Conservation (phyloP, 2,797 vertebrate genomes). For the Dryobates pubescens region DNA sequence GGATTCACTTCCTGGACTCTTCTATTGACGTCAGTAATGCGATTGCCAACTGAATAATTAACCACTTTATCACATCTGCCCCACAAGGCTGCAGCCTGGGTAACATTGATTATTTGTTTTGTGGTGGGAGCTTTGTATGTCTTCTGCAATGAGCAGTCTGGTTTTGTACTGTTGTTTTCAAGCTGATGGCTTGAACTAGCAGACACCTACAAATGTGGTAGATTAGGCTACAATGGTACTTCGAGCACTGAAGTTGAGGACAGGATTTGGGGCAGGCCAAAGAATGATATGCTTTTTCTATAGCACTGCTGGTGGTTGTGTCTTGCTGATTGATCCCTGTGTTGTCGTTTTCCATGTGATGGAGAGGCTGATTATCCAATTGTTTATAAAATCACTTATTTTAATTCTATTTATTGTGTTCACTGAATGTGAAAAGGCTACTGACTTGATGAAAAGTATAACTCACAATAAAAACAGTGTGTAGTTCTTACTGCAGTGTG, state of each 20-base stretch:
- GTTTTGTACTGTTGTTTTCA: neutral
- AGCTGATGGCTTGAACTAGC: neutral
- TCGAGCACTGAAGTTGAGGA: neutral
- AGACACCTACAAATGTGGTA: neutral
- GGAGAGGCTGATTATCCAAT: slow-evolving; percentile 19
- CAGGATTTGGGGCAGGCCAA: slow-evolving; percentile 7
- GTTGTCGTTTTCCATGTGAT: slow-evolving; percentile 24
- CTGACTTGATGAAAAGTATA: slow-evolving; percentile 43
- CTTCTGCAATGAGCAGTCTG: neutral
- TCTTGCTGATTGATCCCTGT: neutral
- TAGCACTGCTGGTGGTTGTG: slow-evolving; percentile 25
- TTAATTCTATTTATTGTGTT: slow-evolving; percentile 29
- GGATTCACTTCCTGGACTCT: slow-evolving; percentile 73
- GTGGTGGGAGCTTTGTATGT: neutral
- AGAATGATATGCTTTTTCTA: neutral
- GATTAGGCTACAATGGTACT: neutral
- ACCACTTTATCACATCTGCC: slow-evolving; percentile 72
- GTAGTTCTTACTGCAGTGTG: slow-evolving; percentile 37
- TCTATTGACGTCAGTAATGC: slow-evolving; percentile 77
- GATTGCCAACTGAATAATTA: slow-evolving; percentile 78
- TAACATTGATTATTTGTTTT: slow-evolving; percentile 56
- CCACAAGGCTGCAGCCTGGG: slow-evolving; percentile 33
- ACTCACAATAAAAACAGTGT: slow-evolving; percentile 25
- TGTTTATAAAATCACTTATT: slow-evolving; percentile 44
- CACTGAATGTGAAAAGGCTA: slow-evolving; percentile 50